A percentile compares a stretch with the other conserved stretches of the same genome.
Evolutionary conservation across 2,113 vertebrate genomes (phyloP).

Genomic region (Butorides virescens): DNA sequence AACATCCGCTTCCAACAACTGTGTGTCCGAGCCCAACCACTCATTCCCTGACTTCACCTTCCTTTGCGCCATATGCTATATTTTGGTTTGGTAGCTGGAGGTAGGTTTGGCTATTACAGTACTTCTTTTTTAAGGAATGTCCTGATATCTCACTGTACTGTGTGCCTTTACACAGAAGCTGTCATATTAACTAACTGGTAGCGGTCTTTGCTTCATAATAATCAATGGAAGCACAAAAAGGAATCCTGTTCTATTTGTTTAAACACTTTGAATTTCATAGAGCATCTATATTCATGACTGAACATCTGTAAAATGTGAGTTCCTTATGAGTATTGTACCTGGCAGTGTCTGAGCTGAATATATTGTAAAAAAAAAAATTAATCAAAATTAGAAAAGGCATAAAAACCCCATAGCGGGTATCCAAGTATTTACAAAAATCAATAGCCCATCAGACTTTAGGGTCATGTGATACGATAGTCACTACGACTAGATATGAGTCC

Average conservation of each 20-base stretch:
- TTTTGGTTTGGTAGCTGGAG: not conserved
- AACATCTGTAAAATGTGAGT: not conserved
- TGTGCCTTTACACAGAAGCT: not conserved
- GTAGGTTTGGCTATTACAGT: not conserved
- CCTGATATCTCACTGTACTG: not conserved
- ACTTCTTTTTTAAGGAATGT: not conserved
- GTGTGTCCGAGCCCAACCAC: not conserved
- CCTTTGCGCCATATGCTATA: not conserved
- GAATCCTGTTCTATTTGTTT: not conserved
- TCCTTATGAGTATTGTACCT: not conserved
- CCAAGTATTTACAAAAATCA: not conserved
- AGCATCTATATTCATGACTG: not conserved
- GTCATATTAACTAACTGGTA: not conserved
- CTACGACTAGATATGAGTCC: not conserved
- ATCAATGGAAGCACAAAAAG: not conserved
- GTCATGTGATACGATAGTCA: not conserved
- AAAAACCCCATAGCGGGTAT: not conserved
- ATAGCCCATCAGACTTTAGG: not conserved
- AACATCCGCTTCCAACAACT: not conserved
- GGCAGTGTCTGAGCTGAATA: not conserved
- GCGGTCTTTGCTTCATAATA: not conserved
- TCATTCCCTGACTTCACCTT: not conserved
- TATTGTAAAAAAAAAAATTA: not conserved
- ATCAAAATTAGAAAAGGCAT: not conserved
- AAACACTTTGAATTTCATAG: not conserved